These are phyloP conservation scores for Drosophila hydei DNA, from an alignment of 1,140 invertebrate species.

Conservation along the genomic window DNA sequence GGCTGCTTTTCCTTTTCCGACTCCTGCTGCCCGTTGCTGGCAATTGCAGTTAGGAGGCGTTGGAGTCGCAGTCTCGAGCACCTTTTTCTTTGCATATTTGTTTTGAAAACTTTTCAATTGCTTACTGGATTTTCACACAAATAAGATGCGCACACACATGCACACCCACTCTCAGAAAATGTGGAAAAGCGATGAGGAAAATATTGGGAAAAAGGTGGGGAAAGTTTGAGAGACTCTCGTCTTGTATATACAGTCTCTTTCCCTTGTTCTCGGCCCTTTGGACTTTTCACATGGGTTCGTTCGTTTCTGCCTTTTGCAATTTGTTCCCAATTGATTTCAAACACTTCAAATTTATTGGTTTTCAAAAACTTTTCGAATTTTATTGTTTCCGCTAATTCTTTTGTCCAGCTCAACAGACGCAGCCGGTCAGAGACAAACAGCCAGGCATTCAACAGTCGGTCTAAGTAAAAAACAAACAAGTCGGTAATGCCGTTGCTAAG, in stretches of 20 bases:
- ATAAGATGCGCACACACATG: constrained; percentile 31
- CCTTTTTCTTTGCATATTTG: constrained; percentile 80
- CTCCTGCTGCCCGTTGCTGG: constrained; percentile 14
- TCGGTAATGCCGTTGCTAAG: neutral
- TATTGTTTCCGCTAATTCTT: constrained; percentile 81
- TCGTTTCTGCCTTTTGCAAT: constrained; percentile 70
- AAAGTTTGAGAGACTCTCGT: constrained; percentile 35
- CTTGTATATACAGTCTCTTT: neutral
- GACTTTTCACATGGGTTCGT: constrained; percentile 36
- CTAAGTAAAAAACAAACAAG: constrained; percentile 1
- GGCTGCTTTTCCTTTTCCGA: constrained; percentile 27
- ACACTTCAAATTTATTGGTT: constrained; percentile 81
- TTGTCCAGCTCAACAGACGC: constrained; percentile 60
- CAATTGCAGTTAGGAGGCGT: constrained; percentile 47
- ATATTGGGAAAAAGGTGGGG: constrained; percentile 2
- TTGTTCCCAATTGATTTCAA: constrained; percentile 81
- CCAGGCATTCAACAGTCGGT: constrained; percentile 41
- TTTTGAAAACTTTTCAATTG: constrained; percentile 75
- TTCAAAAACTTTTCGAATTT: constrained; percentile 77
- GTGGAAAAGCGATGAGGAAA: constrained; percentile 8
- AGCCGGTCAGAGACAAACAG: constrained; percentile 26
- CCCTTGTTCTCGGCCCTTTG: constrained; percentile 16
- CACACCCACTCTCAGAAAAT: constrained; percentile 3
- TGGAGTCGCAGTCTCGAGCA: constrained; percentile 50
- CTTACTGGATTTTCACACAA: constrained; percentile 61